phyloP scores from a whole-genome alignment of 1,140 invertebrate genomes.

The Drosophila trapezifrons region DNA sequence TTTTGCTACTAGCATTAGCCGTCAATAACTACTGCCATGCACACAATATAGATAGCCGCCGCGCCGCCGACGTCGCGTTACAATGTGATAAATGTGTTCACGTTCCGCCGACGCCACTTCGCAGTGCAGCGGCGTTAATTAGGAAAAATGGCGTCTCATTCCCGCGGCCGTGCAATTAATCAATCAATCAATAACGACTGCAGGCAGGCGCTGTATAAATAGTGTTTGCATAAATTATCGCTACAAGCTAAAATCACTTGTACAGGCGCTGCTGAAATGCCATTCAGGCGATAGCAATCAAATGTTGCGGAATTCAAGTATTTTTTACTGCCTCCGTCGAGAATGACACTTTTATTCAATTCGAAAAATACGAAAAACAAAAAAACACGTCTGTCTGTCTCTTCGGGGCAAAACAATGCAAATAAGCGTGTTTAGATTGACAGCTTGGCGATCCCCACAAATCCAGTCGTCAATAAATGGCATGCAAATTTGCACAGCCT shows the following conservation, averaged over 20 bases:
- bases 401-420: slow-evolving; percentile 47
- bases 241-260: slow-evolving; percentile 33
- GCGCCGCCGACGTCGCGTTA: slow-evolving; percentile 20
- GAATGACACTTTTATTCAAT: slow-evolving; percentile 36
- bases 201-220: slow-evolving; percentile 47
- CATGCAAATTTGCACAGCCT: slow-evolving; percentile 59
- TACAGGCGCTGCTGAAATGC: slow-evolving; percentile 17
- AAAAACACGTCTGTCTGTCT: not conserved
- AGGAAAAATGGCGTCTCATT: slow-evolving; percentile 37
- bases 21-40: slow-evolving; percentile 62
- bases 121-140: slow-evolving; percentile 38
- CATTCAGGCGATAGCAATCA: slow-evolving; percentile 3
- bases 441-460: slow-evolving; percentile 49
- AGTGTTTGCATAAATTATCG: slow-evolving; percentile 56
- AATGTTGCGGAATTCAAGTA: slow-evolving; percentile 4
- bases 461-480: slow-evolving; percentile 64
- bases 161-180: slow-evolving; percentile 44
- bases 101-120: not conserved
- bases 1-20: slow-evolving; percentile 52
- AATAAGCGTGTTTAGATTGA: slow-evolving; percentile 59
- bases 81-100: slow-evolving; percentile 56
- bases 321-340: not conserved
- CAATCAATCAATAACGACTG: slow-evolving; percentile 50
- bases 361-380: slow-evolving; percentile 6
- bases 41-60: slow-evolving; percentile 43